phyloP scores from a whole-genome alignment of 2,797 vertebrate genomes.

The Pagetopsis macropterus region DNA sequence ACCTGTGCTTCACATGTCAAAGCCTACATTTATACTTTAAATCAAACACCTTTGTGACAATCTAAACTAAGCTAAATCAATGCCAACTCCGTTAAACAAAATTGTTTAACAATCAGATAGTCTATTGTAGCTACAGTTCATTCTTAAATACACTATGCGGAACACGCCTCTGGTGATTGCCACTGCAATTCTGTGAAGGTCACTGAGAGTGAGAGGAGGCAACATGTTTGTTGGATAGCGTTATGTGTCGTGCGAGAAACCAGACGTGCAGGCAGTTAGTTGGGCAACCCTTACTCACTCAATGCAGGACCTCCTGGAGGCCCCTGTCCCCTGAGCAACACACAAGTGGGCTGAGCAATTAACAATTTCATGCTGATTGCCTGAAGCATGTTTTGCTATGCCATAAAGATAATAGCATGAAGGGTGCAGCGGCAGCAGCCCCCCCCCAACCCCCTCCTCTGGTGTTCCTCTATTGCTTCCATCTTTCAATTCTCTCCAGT shows the following conservation, averaged over 20 bases:
- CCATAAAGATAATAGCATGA: slow-evolving; percentile 91
- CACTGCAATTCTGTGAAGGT: slow-evolving; percentile 57
- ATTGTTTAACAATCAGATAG: slow-evolving; percentile 32
- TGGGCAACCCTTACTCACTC: slow-evolving; percentile 68
- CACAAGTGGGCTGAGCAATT: slow-evolving; percentile 92
- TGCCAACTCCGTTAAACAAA: slow-evolving; percentile 11
- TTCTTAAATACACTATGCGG: slow-evolving; percentile 46
- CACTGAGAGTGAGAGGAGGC: slow-evolving; percentile 45
- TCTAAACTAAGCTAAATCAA: background rate
- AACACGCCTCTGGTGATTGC: slow-evolving; percentile 50
- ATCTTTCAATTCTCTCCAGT: slow-evolving; percentile 82
- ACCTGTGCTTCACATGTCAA: slow-evolving; percentile 10
- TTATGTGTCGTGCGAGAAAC: slow-evolving; percentile 41
- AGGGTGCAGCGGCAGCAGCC: slow-evolving; percentile 74
- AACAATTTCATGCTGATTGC: slow-evolving; percentile 94
- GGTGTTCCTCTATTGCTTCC: slow-evolving; percentile 79
- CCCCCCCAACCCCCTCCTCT: slow-evolving; percentile 59
- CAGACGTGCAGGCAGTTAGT: slow-evolving; percentile 74
- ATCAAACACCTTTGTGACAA: slow-evolving; percentile 14
- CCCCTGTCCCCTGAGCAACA: slow-evolving; percentile 87
- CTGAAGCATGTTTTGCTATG: slow-evolving; percentile 89
- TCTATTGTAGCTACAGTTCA: slow-evolving; percentile 29
- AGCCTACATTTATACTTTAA: slow-evolving; percentile 3
- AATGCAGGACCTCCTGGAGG: slow-evolving; percentile 84
- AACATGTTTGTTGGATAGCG: slow-evolving; percentile 39